Base-by-base conservation (phyloP, 1,140 invertebrate species). In the Anoplophora glabripennis region DNA sequence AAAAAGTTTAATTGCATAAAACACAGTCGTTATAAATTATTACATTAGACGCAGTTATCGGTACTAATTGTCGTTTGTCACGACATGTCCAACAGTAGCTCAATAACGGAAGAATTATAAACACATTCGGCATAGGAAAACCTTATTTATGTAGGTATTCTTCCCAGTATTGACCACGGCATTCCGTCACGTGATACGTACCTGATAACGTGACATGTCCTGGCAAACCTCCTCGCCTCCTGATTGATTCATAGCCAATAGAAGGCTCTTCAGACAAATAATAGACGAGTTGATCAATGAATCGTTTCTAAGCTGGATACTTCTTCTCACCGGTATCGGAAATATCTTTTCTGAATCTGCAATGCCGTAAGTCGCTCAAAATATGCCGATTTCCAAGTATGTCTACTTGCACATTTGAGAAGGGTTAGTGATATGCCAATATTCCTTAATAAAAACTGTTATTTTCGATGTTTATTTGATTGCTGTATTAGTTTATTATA, bases 181-280 rank as follows among this genome's bases (percentile, higher is more conserved):
- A 53, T 53, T 53, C 52, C 52, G 42, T n/a, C 52, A 53, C 52
- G 52, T 53, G 52, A 53, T 42, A 42, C 45, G 38, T 53, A 53
- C 52, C 52, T 53, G 52, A 53, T 53, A 53, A 33, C 52, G 52
- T 42, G 52, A 53, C 52, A 53, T 53, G 52, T 53, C 49, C 49
- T 53, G 36, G 17, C 15, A 53, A 42, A 42, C 33, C 52, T 53
- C 52, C 45, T 53, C 45, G 36, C 33, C 52, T 53, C 38, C 28
- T 42, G 52, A 53, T 53, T 53, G 52, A 53, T 53, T 53, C 52
- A 53, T 42, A 53, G 52, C 21, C 38, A 18, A 53, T 44, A 17
- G 38, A 2, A 40, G 36, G 5, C 21, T 28, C 21, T 28, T 28
- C 2, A 28, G 21, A 28, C 21, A 28, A 28, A 28, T 28, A 28